Base-by-base conservation (phyloP, 2,888 invertebrate species). In the Callosobruchus maculatus region DNA sequence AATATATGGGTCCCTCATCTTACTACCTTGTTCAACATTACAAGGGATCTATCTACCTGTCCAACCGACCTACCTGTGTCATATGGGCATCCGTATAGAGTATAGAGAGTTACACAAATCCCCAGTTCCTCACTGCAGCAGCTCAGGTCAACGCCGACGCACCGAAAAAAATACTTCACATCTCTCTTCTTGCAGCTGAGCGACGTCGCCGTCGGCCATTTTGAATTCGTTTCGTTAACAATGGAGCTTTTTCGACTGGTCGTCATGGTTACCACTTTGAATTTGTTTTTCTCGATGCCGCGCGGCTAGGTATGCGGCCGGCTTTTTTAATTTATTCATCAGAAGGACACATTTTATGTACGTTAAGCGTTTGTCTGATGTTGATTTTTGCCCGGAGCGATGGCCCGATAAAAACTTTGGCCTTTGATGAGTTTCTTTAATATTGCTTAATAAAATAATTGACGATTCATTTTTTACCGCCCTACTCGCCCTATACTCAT, bases 191-290 rank as follows among this genome's bases (percentile, higher is more conserved):
- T 77, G 78, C 78, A 78, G 79, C 79, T 81, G 83, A 82, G 49
- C 49, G 81, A 83, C 83, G 83, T 83, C 83, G 79, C 80, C 78
- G 81, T 76, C 81, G 81, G 85, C 85, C 85, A 85, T 85, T 84
- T 86, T 86, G 85, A 85, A 86, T 85, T 85, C 82, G 84, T 84
- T 84, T 83, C 80, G 82, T 82, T 84, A 82, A 85, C 85, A 85
- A 85, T 85, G 84, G 85, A 79, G 82, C 83, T 85, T 83, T 84
- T 85, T 83, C 80, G 77, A 75, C 79, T 18, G 78, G 83, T 84
- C 82, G 79, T 83, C 82, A 82, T 83, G 82, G 83, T 83, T 82
- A 83, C 84, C 80, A 80, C 78, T 81, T 77, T 82, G 84, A 83
- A 84, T 84, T 83, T 79, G 83, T 84, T 84, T 84, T 84, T 84